phyloP scores from a whole-genome alignment of 2,797 vertebrate species.

The Pseudomugil gertrudae region DNA sequence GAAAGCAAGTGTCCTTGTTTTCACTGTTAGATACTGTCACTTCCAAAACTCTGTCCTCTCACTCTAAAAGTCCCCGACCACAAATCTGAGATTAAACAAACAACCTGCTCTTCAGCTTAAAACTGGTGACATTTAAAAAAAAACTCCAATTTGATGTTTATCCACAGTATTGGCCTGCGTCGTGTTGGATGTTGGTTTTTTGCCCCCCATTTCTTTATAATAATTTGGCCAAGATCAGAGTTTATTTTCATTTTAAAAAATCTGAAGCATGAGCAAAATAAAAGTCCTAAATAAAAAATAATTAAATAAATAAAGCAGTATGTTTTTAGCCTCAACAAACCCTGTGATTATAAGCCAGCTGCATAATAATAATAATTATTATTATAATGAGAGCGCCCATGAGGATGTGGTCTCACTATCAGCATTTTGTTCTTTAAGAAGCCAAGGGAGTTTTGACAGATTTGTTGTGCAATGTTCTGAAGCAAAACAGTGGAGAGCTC shows the following conservation, averaged over 20 bases:
- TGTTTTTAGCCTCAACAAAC: not conserved
- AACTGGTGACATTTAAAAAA: too few relatives aligned
- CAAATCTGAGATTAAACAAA: not conserved
- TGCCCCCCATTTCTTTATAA: too few relatives aligned
- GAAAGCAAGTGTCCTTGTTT: not conserved
- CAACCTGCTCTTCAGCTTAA: not conserved
- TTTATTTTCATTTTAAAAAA: not conserved
- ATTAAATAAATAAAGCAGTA: not conserved
- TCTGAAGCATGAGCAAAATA: not conserved
- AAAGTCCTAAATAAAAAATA: not conserved
- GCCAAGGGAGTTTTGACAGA: not conserved
- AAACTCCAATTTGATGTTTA: too few relatives aligned
- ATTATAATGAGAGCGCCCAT: not conserved
- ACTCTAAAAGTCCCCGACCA: not conserved
- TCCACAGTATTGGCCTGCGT: too few relatives aligned
- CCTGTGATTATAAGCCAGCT: too few relatives aligned
- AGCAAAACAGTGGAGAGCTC: not conserved
- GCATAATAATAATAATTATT: too few relatives aligned
- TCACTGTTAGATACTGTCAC: not conserved
- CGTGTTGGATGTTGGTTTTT: too few relatives aligned
- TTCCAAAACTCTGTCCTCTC: not conserved
- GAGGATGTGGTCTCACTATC: not conserved
- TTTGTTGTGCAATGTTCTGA: not conserved
- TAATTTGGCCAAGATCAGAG: too few relatives aligned
- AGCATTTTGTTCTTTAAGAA: not conserved